These are phyloP conservation scores for Acrocyrtus sp. DNA, from an alignment of 2,888 invertebrate genomes.

Conservation along the genomic window DNA sequence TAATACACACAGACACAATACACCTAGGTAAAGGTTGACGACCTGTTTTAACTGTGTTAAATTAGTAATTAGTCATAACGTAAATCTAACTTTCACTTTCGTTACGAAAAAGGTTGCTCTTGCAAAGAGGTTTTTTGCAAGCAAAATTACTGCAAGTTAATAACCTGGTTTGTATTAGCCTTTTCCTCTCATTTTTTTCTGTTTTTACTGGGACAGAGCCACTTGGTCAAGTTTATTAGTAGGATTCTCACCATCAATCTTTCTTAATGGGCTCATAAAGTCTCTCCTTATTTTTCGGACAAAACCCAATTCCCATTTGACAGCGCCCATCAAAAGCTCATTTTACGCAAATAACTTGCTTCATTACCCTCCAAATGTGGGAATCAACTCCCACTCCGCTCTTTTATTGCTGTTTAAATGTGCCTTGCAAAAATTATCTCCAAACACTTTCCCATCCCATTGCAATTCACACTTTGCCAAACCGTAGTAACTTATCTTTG, in stretches of 20 bases:
- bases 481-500: no score
- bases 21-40: no score
- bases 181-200: slow-evolving; percentile 3
- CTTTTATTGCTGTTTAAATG: slow-evolving; percentile 16
- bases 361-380: slow-evolving; percentile 27
- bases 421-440: neutral
- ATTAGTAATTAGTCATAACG: no score
- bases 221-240: slow-evolving; percentile 53
- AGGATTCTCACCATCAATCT: slow-evolving; percentile 58
- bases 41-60: no score
- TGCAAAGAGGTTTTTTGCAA: no score
- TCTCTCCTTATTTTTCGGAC: slow-evolving; percentile 53
- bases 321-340: slow-evolving; percentile 55
- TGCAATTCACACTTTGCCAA: no score
- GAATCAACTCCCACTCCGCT: slow-evolving; percentile 25
- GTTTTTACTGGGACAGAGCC: slow-evolving; percentile 50
- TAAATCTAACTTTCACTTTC: no score
- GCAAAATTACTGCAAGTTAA: no score
- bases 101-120: no score
- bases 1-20: no score
- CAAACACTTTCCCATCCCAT: neutral
- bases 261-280: slow-evolving; percentile 59
- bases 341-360: slow-evolving; percentile 38
- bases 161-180: no score
- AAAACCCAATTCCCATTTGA: slow-evolving; percentile 34